Evolutionary conservation across 2,797 vertebrate genomes (phyloP).

Genomic region (Argentina silus): DNA sequence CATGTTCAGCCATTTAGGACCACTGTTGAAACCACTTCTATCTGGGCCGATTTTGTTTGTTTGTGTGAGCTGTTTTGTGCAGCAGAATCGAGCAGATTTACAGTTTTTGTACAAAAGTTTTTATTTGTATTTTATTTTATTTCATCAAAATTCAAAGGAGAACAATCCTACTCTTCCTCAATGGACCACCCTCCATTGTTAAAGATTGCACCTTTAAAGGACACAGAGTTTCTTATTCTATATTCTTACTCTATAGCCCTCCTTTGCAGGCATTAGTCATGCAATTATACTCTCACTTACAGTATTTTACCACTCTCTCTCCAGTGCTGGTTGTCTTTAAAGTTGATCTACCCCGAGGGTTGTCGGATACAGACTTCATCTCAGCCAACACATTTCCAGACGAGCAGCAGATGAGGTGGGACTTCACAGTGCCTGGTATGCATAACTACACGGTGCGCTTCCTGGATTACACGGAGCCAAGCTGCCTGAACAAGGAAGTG

Average conservation of each 20-base stretch:
- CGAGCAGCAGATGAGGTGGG: slow-evolving; percentile 83
- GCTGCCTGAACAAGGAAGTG: slow-evolving; percentile 80
- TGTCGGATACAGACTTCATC: slow-evolving; percentile 75
- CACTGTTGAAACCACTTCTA: no score
- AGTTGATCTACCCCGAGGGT: slow-evolving; percentile 78
- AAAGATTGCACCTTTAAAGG: not conserved
- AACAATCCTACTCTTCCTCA: no score
- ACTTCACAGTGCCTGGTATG: slow-evolving; percentile 81
- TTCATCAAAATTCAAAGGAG: no score
- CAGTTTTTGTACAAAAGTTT: no score
- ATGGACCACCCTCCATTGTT: not conserved
- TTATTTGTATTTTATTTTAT: no score
- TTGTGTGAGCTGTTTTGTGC: no score
- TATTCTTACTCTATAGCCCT: not conserved
- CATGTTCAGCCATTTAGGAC: no score
- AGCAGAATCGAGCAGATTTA: no score
- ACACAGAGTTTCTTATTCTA: not conserved
- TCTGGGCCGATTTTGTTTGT: no score
- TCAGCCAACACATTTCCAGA: slow-evolving; percentile 86
- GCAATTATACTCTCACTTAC: not conserved
- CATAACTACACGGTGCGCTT: slow-evolving; percentile 86
- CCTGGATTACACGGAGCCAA: slow-evolving; percentile 74
- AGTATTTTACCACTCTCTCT: slow-evolving; percentile 6
- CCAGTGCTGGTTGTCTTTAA: slow-evolving; percentile 82
- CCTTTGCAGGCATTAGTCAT: not conserved